Conservation (phyloP, 2,797 vertebrate species). For the Paratrypauchen microcephalus region DNA sequence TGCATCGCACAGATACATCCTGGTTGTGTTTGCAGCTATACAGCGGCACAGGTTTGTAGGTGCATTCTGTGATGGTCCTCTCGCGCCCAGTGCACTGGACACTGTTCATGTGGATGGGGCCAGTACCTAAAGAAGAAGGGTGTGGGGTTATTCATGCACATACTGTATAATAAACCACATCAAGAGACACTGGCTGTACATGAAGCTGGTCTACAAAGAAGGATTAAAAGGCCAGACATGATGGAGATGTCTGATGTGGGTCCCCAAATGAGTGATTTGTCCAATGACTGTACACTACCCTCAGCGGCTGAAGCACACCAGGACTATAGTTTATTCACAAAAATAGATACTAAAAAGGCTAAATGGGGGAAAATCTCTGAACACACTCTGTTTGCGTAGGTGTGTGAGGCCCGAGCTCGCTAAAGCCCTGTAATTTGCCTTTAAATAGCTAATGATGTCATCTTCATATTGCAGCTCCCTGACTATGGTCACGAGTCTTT, state of each 20-base stretch:
- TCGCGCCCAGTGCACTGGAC: slow-evolving; percentile 87
- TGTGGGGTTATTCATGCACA: slow-evolving; percentile 12
- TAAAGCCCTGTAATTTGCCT: slow-evolving; percentile 71
- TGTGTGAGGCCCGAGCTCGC: slow-evolving; percentile 55
- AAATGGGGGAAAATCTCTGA: slow-evolving; percentile 58
- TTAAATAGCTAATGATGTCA: slow-evolving; percentile 75
- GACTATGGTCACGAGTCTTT: slow-evolving; percentile 24
- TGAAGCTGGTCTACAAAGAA: slow-evolving; percentile 35
- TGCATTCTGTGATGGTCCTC: slow-evolving; percentile 82
- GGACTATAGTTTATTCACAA: slow-evolving; percentile 40
- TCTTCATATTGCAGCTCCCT: slow-evolving; percentile 33
- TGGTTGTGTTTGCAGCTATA: slow-evolving; percentile 84
- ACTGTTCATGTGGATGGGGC: slow-evolving; percentile 91
- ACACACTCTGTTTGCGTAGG: slow-evolving; percentile 60
- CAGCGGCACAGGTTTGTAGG: slow-evolving; percentile 74
- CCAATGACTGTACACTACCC: slow-evolving; percentile 46
- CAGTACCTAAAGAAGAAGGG: slow-evolving; percentile 79
- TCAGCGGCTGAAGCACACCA: slow-evolving; percentile 28
- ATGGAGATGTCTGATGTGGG: slow-evolving; percentile 63
- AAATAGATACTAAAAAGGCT: slow-evolving; percentile 62
- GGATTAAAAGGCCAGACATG: slow-evolving; percentile 46
- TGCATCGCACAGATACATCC: slow-evolving; percentile 89
- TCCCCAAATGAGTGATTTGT: slow-evolving; percentile 34
- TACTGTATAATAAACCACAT: slow-evolving; percentile 17
- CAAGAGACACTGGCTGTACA: slow-evolving; percentile 1